A percentile compares a stretch with the other conserved stretches of the same genome.
phyloP scores from a whole-genome alignment of 2,113 vertebrate genomes.

The Cygnus buccinator region DNA sequence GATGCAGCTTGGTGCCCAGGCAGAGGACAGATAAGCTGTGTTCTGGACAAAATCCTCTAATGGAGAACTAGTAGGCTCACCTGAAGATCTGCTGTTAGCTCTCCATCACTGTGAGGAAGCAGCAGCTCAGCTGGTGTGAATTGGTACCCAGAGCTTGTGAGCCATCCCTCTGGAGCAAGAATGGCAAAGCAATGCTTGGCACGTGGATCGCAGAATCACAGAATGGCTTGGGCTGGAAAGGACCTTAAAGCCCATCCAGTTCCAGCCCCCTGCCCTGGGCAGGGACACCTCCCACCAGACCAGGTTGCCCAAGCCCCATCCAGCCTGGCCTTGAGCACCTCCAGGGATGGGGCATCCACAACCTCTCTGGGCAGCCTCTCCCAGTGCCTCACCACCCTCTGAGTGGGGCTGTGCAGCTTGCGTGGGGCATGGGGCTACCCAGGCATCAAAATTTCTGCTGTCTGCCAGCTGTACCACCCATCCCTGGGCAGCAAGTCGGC shows the following conservation, averaged over 20 bases:
- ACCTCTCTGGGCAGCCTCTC: too few species aligned
- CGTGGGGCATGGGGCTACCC: not conserved
- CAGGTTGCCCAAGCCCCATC: too few species aligned
- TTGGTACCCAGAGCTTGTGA: not conserved
- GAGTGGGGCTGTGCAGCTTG: not conserved
- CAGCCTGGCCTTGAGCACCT: too few species aligned
- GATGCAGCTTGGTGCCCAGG: not conserved
- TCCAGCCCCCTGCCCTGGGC: too few species aligned
- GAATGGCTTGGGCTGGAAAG: too few species aligned
- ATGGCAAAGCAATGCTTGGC: not conserved
- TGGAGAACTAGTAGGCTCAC: not conserved
- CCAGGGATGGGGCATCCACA: too few species aligned
- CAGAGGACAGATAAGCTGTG: not conserved
- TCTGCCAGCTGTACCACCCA: not conserved
- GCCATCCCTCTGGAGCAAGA: not conserved
- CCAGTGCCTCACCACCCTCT: too few species aligned
- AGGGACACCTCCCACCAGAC: too few species aligned
- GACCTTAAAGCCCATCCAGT: too few species aligned
- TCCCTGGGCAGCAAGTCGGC: accelerated
- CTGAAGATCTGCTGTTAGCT: not conserved
- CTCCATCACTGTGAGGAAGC: not conserved
- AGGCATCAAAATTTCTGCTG: not conserved
- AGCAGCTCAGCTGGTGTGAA: not conserved
- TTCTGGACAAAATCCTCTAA: not conserved
- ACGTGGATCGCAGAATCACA: too few species aligned